Percentiles rank a stretch among this genome's conserved stretches.
phyloP scores from a whole-genome alignment of 1,140 invertebrate genomes.

The Helicoverpa armigera region DNA sequence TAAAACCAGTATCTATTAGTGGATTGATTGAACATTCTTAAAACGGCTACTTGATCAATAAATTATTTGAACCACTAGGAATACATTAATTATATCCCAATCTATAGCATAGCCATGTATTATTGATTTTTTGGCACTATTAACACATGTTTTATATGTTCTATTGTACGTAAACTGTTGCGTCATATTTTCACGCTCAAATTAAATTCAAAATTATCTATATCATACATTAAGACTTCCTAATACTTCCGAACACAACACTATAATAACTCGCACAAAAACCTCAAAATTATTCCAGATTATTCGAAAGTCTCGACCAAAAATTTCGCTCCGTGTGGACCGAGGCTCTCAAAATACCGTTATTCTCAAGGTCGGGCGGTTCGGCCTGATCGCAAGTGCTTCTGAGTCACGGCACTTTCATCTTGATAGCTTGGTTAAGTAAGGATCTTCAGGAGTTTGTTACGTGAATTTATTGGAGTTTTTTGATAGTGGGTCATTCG shows the following conservation, averaged over 20 bases:
- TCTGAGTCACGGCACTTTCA: slow-evolving; percentile 67
- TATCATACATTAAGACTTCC: not conserved
- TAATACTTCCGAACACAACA: not conserved
- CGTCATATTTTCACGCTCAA: too few relatives aligned
- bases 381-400: slow-evolving; percentile 37
- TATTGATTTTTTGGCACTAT: too few relatives aligned
- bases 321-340: slow-evolving; percentile 49
- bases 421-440: slow-evolving; percentile 56
- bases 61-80: too few relatives aligned
- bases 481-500: slow-evolving; percentile 1
- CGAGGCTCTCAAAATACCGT: slow-evolving; percentile 53
- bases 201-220: too few relatives aligned
- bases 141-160: too few relatives aligned
- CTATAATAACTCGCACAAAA: slow-evolving; percentile 13
- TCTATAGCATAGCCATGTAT: too few relatives aligned
- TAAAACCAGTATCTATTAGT: not conserved
- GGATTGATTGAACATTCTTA: not conserved
- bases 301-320: slow-evolving; percentile 19
- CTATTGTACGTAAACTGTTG: too few relatives aligned
- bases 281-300: not conserved
- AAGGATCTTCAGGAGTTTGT: slow-evolving; percentile 20
- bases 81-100: too few relatives aligned
- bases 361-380: slow-evolving; percentile 64
- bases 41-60: too few relatives aligned
- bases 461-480: slow-evolving; percentile 15